These are phyloP conservation scores for Allobates femoralis DNA, from an alignment of 2,797 vertebrate genomes.

Conservation along the genomic window DNA sequence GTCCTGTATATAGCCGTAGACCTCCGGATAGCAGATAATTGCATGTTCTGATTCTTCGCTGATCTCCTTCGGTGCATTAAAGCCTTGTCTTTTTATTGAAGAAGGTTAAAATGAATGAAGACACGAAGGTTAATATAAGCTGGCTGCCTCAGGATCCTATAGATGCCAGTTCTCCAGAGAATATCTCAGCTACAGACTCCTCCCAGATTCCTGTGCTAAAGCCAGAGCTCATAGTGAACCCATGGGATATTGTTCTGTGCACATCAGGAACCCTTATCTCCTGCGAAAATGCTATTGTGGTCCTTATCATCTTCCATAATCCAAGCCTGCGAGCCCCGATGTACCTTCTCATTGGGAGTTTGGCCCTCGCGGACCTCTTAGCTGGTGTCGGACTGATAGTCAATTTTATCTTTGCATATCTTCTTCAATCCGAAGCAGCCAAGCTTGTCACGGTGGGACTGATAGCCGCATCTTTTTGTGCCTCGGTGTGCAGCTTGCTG, in stretches of 20 bases:
- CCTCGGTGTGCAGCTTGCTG: conserved; percentile 96
- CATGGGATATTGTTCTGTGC: conserved; percentile 98
- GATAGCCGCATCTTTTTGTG: conserved; percentile 97
- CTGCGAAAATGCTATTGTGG: conserved; percentile 96
- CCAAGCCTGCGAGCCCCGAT: conserved; percentile 93
- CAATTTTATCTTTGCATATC: conserved; percentile 95
- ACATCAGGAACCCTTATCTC: conserved; percentile 96
- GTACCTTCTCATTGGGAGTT: conserved; percentile 97
- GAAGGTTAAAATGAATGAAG: conserved; percentile 94
- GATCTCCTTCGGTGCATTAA: conserved; percentile 69
- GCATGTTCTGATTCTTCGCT: conserved; percentile 69
- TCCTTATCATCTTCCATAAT: conserved; percentile 98
- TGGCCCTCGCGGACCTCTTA: conserved; percentile 95
- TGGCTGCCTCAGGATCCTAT: conserved; percentile 86
- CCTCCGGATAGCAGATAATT: conserved; percentile 41
- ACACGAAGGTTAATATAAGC: conserved; percentile 86
- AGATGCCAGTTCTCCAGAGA: conserved; percentile 84
- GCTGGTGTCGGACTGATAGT: conserved; percentile 93
- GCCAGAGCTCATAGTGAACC: conserved; percentile 87
- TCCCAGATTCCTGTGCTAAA: conserved; percentile 76
- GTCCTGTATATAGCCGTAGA: not conserved
- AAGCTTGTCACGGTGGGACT: conserved; percentile 93
- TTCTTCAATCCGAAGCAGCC: conserved; percentile 92
- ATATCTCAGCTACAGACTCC: conserved; percentile 81
- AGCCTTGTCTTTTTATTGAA: conserved; percentile 78